Conservation (phyloP, 2,888 invertebrate genomes). For the Portevinia maculata region DNA sequence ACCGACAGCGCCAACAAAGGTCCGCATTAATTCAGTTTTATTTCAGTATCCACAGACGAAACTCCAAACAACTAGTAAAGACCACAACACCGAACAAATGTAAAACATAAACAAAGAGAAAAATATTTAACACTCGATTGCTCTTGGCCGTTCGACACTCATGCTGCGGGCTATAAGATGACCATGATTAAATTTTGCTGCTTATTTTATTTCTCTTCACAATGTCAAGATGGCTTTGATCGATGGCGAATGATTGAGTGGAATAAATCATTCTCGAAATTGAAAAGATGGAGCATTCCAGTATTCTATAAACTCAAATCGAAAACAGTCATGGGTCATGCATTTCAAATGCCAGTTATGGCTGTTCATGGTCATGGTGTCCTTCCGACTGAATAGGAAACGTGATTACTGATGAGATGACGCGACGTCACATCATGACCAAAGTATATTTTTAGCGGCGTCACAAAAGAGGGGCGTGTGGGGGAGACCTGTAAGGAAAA, state of each 20-base stretch:
- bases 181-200: conserved; percentile 70
- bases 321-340: conserved; percentile 69
- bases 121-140: conserved; percentile 67
- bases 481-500: background rate
- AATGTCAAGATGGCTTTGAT: conserved; percentile 71
- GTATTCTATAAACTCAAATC: conserved; percentile 27
- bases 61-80: conserved; percentile 1
- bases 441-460: conserved; percentile 30
- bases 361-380: conserved; percentile 68
- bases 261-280: conserved; percentile 73
- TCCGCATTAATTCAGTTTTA: background rate
- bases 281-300: conserved; percentile 59
- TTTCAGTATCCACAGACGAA: background rate
- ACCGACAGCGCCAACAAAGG: too few species aligned
- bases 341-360: conserved; percentile 69
- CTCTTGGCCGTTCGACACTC: conserved; percentile 16
- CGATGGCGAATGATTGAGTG: conserved; percentile 73
- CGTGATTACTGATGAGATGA: conserved; percentile 44
- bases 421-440: conserved; percentile 45
- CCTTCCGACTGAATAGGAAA: conserved; percentile 46
- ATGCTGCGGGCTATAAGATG: conserved; percentile 42
- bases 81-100: conserved; percentile 13
- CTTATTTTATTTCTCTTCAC: conserved; percentile 65
- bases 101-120: conserved; percentile 29
- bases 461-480: conserved; percentile 2